Evolutionary conservation across 2,888 invertebrate genomes (phyloP).

Genomic region (Mylabris sibirica): DNA sequence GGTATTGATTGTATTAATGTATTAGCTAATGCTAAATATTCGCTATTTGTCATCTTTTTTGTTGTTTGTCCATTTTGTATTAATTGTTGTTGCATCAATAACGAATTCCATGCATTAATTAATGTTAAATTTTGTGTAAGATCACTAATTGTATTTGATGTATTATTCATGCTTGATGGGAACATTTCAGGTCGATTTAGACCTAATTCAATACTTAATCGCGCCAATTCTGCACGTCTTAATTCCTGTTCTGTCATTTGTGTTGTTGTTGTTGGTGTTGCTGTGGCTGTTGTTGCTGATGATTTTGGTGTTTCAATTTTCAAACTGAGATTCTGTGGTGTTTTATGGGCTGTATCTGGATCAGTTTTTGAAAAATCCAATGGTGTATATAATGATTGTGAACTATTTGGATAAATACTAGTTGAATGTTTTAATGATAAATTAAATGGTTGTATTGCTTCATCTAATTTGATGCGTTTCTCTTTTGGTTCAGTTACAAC

Average conservation of each 20-base stretch:
- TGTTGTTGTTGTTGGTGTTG: slow-evolving; percentile 46
- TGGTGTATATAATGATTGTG: slow-evolving; percentile 24
- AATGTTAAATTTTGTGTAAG: slow-evolving; percentile 9
- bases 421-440: slow-evolving; percentile 48
- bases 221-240: slow-evolving; percentile 62
- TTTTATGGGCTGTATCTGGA: slow-evolving; percentile 25
- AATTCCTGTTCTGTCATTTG: slow-evolving; percentile 56
- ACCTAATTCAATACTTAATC: slow-evolving; percentile 61
- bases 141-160: slow-evolving; percentile 22
- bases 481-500: slow-evolving; percentile 57
- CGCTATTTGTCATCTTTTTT: slow-evolving; percentile 14
- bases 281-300: slow-evolving; percentile 33
- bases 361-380: slow-evolving; percentile 27
- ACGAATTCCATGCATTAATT: slow-evolving; percentile 48
- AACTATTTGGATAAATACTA: slow-evolving; percentile 18
- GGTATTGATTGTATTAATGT: slow-evolving; percentile 18
- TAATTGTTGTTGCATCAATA: slow-evolving; percentile 46
- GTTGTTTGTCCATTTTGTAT: slow-evolving; percentile 11
- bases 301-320: slow-evolving; percentile 34
- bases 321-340: slow-evolving; percentile 30
- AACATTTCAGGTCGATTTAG: slow-evolving; percentile 59
- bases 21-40: slow-evolving; percentile 13
- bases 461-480: slow-evolving; percentile 48
- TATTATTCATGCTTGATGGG: slow-evolving; percentile 38
- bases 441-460: slow-evolving; percentile 52